Evolutionary conservation across 2,797 vertebrate species (phyloP).

Genomic region (Choloepus didactylus): DNA sequence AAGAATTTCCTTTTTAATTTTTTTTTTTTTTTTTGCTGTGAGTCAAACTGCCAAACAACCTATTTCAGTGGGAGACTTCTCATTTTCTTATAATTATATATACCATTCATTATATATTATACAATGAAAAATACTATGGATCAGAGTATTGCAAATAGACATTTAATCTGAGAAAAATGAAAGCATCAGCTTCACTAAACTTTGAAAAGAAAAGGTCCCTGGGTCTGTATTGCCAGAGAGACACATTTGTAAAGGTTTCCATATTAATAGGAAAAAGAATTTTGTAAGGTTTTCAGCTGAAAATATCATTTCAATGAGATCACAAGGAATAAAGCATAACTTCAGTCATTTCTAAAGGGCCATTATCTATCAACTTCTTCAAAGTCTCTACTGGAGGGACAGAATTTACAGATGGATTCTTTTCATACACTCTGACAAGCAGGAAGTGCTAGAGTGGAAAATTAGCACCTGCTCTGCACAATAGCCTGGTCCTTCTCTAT

Average conservation of each 20-base stretch:
- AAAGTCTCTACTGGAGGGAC: constrained; percentile 86
- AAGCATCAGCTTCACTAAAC: constrained; percentile 33
- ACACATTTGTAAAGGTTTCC: constrained; percentile 74
- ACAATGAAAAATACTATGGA: constrained; percentile 30
- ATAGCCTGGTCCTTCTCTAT: constrained; percentile 82
- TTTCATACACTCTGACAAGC: constrained; percentile 87
- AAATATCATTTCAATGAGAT: constrained; percentile 85
- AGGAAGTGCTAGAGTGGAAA: constrained; percentile 87
- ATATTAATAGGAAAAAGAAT: constrained; percentile 75
- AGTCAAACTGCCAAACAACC: constrained; percentile 11
- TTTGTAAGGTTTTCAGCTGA: constrained; percentile 80
- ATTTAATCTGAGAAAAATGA: constrained; percentile 54
- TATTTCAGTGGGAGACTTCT: neutral
- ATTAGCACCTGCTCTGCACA: constrained; percentile 88
- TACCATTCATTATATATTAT: neutral
- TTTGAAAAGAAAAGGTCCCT: constrained; percentile 67
- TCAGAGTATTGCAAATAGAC: constrained; percentile 3
- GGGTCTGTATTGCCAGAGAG: constrained; percentile 15
- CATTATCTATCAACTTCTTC: constrained; percentile 87
- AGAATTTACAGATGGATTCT: constrained; percentile 86
- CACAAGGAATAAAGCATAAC: constrained; percentile 84
- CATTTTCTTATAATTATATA: neutral
- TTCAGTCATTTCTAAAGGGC: constrained; percentile 85
- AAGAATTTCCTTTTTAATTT: neutral
- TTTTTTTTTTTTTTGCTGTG: neutral